These are phyloP conservation scores for Arizona elegans DNA, from an alignment of 2,113 vertebrate genomes.

Conservation along the genomic window DNA sequence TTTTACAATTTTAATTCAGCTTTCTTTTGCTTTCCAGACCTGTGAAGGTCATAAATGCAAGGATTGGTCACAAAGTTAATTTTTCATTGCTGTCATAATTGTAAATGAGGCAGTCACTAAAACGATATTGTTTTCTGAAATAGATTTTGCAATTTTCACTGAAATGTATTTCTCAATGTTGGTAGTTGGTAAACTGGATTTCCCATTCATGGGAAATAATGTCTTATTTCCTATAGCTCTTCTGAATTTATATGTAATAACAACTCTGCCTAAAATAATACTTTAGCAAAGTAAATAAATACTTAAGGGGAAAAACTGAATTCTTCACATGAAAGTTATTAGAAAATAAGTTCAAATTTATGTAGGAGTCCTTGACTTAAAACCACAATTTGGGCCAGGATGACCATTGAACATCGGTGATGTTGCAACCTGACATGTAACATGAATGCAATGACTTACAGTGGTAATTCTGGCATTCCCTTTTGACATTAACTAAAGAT, in stretches of 20 bases:
- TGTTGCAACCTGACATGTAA: neutral
- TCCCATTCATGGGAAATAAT: neutral
- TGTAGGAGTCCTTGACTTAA: neutral
- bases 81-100: neutral
- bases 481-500: neutral
- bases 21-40: neutral
- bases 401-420: neutral
- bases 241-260: slow-evolving; percentile 10
- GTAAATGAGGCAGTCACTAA: neutral
- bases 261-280: neutral
- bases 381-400: neutral
- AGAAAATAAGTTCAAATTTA: slow-evolving; percentile 8
- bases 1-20: neutral
- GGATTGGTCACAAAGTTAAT: neutral
- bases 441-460: neutral
- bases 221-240: slow-evolving; percentile 1
- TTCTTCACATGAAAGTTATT: slow-evolving; percentile 11
- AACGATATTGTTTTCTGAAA: neutral
- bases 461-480: neutral
- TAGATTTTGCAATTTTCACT: neutral
- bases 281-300: neutral
- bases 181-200: neutral
- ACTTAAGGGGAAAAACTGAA: neutral
- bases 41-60: neutral
- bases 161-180: slow-evolving; percentile 21